phyloP scores from a whole-genome alignment of 23 tunicate species.

The Ascidia mentula region DNA sequence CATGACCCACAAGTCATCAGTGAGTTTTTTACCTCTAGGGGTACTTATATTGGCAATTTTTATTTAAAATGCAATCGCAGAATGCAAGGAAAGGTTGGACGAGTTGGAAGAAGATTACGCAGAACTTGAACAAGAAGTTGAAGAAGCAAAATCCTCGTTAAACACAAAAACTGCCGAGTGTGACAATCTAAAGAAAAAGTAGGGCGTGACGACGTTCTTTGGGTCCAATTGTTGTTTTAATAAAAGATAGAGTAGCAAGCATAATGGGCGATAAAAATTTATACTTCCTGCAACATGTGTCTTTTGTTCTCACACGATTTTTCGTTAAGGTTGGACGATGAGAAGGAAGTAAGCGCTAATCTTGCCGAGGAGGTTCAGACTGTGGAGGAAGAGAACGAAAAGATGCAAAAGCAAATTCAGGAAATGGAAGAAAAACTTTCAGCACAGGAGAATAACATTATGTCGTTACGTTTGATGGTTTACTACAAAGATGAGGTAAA shows the following conservation, averaged over 20 bases:
- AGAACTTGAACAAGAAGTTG: constrained; percentile 23
- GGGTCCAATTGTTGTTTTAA: too few species aligned
- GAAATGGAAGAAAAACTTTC: constrained; percentile 34
- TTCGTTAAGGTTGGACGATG: constrained; percentile 15
- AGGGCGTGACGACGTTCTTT: too few species aligned
- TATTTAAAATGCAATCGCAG: constrained; percentile 4
- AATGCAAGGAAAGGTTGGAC: constrained; percentile 24
- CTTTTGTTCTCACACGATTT: too few species aligned
- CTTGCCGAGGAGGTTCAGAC: constrained; percentile 34
- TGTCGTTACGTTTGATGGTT: constrained; percentile 60
- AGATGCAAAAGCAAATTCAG: constrained; percentile 9
- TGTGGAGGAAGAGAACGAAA: constrained; percentile 34
- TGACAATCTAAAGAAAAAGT: not conserved
- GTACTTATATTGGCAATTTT: too few species aligned
- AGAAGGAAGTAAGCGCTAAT: constrained; percentile 24
- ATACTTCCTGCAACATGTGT: too few species aligned
- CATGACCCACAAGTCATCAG: too few species aligned
- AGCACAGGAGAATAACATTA: constrained; percentile 49
- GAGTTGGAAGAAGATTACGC: constrained; percentile 39
- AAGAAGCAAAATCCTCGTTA: constrained; percentile 3
- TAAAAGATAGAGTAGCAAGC: too few species aligned
- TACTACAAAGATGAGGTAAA: constrained; percentile 57
- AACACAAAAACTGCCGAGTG: constrained; percentile 10
- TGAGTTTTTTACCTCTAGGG: too few species aligned
- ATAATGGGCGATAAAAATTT: too few species aligned